A percentile compares a stretch with the other conserved stretches of the same genome.
phyloP scores from a whole-genome alignment of 1,140 invertebrate species.

The Drosophila leontia region DNA sequence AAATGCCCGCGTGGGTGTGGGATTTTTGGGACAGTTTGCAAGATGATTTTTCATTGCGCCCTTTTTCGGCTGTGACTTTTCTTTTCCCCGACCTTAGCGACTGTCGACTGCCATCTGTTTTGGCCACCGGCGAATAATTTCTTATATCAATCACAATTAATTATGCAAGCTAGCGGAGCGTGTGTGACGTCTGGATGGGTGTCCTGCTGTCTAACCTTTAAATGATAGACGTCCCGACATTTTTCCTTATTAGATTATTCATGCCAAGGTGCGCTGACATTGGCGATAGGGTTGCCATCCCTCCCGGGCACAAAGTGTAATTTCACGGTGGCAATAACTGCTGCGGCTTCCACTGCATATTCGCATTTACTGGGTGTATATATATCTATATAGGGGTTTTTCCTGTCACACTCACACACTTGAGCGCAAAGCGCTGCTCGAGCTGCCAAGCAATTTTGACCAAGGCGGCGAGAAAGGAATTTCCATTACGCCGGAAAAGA shows the following conservation, averaged over 20 bases:
- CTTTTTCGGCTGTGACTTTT: constrained; percentile 50
- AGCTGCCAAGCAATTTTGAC: constrained; percentile 27
- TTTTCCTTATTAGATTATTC: constrained; percentile 77
- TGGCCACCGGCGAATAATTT: constrained; percentile 72
- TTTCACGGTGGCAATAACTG: constrained; percentile 55
- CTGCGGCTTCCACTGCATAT: constrained; percentile 19
- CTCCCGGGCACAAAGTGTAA: constrained; percentile 63
- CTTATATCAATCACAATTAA: constrained; percentile 83
- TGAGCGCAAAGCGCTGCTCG: constrained; percentile 49
- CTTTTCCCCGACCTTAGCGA: constrained; percentile 7
- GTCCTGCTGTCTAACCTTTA: constrained; percentile 32
- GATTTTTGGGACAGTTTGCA: constrained; percentile 71
- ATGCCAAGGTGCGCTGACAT: constrained; percentile 52
- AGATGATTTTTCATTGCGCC: constrained; percentile 76
- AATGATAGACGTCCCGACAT: constrained; percentile 60
- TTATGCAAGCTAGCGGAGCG: constrained; percentile 50
- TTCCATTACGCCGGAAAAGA: constrained; percentile 14
- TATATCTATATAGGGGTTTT: constrained; percentile 29
- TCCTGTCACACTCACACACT: constrained; percentile 42
- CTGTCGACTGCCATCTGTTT: constrained; percentile 58
- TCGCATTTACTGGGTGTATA: not conserved
- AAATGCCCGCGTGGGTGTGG: constrained; percentile 34
- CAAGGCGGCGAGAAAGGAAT: constrained; percentile 25
- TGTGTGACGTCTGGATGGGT: constrained; percentile 5
- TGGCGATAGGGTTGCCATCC: constrained; percentile 38